Evolutionary conservation across 2,888 invertebrate genomes (phyloP).

Genomic region (Scaptomyza flava): DNA sequence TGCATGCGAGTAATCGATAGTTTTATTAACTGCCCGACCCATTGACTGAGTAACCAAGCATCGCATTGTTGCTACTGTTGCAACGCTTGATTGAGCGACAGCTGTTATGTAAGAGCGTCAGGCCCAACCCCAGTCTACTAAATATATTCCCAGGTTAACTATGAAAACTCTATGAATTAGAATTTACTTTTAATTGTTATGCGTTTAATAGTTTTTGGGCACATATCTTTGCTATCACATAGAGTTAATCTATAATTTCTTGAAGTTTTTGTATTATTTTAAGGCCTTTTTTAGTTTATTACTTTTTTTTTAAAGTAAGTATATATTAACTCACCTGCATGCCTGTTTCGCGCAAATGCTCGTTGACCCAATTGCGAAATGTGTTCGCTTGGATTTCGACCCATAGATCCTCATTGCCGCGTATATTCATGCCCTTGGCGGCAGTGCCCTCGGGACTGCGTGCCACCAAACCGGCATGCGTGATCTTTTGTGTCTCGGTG

Average conservation of each 20-base stretch:
- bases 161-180: neutral
- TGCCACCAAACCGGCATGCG: constrained; percentile 93
- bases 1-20: constrained; percentile 45
- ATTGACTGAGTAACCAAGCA: constrained; percentile 57
- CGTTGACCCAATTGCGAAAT: constrained; percentile 99
- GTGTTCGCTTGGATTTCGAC: constrained; percentile 98
- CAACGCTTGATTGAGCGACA: constrained; percentile 49
- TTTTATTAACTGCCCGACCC: constrained; percentile 54
- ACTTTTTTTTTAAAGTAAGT: neutral
- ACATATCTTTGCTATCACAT: no score
- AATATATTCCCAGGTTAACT: neutral
- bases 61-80: constrained; percentile 38
- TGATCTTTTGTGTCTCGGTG: constrained; percentile 87
- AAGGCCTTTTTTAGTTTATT: neutral
- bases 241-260: no score
- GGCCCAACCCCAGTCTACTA: constrained; percentile 10
- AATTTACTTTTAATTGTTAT: no score
- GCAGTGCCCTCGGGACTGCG: constrained; percentile 97
- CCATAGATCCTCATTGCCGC: constrained; percentile 97
- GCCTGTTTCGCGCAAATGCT: constrained; percentile 90
- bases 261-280: neutral
- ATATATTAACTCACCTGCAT: constrained; percentile 86
- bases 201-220: no score
- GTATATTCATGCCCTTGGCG: constrained; percentile 97
- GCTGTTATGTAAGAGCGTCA: constrained; percentile 45